These are phyloP conservation scores for Hanleya hanleyi DNA, from an alignment of 2,888 invertebrate species.

Conservation along the genomic window DNA sequence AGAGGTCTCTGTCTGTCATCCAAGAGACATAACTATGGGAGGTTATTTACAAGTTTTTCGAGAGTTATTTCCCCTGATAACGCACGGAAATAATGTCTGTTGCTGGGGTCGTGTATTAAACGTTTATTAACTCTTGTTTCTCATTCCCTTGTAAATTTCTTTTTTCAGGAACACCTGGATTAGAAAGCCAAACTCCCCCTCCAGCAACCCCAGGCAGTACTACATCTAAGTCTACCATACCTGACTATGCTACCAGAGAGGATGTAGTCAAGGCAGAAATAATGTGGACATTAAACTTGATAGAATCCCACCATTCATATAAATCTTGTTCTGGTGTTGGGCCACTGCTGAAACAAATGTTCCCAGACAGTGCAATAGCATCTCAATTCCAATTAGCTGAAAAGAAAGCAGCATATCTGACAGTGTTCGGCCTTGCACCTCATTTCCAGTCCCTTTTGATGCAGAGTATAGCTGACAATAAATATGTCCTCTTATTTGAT, in stretches of 20 bases:
- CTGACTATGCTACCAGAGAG: slow-evolving; percentile 9
- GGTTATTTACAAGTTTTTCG: no score
- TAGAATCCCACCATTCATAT: slow-evolving; percentile 27
- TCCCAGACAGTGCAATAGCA: slow-evolving; percentile 37
- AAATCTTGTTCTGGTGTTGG: slow-evolving; percentile 22
- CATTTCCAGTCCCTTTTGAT: slow-evolving; percentile 32
- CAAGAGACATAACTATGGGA: no score
- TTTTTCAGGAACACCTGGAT: no score
- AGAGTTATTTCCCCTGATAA: no score
- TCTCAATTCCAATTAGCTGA: slow-evolving; percentile 19
- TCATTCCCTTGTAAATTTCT: no score
- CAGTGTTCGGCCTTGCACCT: slow-evolving; percentile 35
- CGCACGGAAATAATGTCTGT: no score
- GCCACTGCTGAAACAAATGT: slow-evolving; percentile 36
- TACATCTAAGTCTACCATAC: neutral
- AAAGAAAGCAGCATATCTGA: slow-evolving; percentile 28
- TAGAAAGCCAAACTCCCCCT: no score
- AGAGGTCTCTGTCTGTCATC: no score
- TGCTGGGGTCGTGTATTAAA: no score
- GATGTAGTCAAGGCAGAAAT: slow-evolving; percentile 37
- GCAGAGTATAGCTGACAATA: slow-evolving; percentile 13
- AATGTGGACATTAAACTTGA: slow-evolving; percentile 33
- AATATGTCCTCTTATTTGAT: slow-evolving; percentile 39
- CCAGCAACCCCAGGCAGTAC: no score
- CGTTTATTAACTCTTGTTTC: no score